Base-by-base conservation (phyloP, 2,888 invertebrate species). In the Frankliniella intonsa region DNA sequence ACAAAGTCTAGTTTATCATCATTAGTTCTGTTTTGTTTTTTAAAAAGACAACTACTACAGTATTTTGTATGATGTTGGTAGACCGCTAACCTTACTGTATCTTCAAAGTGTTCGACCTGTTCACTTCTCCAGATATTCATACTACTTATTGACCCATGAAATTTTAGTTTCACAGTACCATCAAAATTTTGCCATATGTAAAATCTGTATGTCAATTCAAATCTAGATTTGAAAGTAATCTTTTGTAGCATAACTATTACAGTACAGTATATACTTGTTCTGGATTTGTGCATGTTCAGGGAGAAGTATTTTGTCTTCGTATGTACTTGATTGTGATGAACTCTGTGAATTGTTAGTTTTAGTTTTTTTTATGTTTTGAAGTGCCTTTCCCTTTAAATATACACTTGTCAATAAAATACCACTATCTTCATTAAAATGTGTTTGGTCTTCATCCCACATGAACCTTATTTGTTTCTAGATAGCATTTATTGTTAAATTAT, bases 341-440 rank as follows among this genome's bases (percentile, higher is more conserved):
- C 55, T 81, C 81, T 76, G 69, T 76, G 69, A 76, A 76, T 76
- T 25, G 25, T 76, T 76, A 76, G 69, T 76, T 22, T 25, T 76
- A 76, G 69, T 25, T 76, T 76, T 76, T 76, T 76, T 76, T 25
- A 76, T 25, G 27, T 76, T 81, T 82, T 82, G 25, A 76, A 62
- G 22, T 81, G 80, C 22, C 80, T 83, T 25, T 83, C 51, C 69
- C 51, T 83, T 82, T 80, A 49, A n/a, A 50, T 81, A 80, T 80
- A 19, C 79, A 80, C 49, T 8, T 80, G 38, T 80, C 65, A 82
- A 80, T 81, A 76, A 51, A 62, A 12, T 25, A 62, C 27, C 38
- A 55, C 80, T 50, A n/a, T 62, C 62, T 19, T 62, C 62, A 19
- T 62, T 62, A 19, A 62, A 10, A 62, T 62, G 1, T 62, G 14